Evolutionary conservation across 2,113 vertebrate genomes (phyloP), one percentile per base, ranked within the genome.

Genomic region (Hydrolagus affinis): DNA sequence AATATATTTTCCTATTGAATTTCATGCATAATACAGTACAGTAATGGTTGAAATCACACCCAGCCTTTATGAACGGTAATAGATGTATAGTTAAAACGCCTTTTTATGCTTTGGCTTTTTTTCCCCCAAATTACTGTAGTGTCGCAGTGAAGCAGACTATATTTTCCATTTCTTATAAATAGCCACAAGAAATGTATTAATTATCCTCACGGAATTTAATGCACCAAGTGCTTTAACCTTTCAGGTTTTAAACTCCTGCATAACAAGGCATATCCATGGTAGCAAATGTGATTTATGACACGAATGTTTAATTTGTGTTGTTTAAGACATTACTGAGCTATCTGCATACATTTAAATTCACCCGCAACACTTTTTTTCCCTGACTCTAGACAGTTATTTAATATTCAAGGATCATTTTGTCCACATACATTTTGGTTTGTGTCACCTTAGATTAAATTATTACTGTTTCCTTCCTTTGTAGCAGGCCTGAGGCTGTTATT

Each of bases 371-470:
- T 93, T 92, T 28, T 89, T 91, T 90, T 93, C 92, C 92, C 88
- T 97, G 95, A 98, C 97, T 98, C 92, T 89, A 91, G 96, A 97
- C 95, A 93, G 94, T 96, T 95, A 95, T 96, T 99, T 98, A 98
- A 98, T 99, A 98, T 99, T 97, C 97, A 98, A 94, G 96, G 96
- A 98, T 96, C 95, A 97, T 98, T 98, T 98, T 96, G 96, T 98
- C 97, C 97, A 98, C 97, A 97, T 98, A 97, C 96, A 98, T 98
- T 98, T 98, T 96, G 96, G 96, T 98, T 95, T 97, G 94, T 98
- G 98, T 98, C 97, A 99, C 97, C 97, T 98, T 94, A 97, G 96
- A 99, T 98, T 99, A 99, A 98, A 99, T 98, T 99, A 98, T 98
- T 97, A 97, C 96, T 94, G 94, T 96, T 96, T 95, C 94, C 96